These are phyloP conservation scores for Xestia xanthographa DNA, from an alignment of 2,888 invertebrate genomes.

Conservation along the genomic window DNA sequence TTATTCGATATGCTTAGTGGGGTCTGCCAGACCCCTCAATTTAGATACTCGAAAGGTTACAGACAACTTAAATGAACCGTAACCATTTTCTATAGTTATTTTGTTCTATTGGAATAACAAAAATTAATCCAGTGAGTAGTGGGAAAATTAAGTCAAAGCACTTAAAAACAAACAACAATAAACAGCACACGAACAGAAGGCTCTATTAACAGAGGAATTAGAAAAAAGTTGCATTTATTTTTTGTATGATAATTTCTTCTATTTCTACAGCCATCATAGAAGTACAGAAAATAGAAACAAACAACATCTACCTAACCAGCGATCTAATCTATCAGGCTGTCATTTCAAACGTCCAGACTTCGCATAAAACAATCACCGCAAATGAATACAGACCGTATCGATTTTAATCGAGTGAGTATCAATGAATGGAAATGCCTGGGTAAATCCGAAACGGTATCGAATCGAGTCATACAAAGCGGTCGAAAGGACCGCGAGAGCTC, in stretches of 20 bases:
- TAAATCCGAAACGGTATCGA: conserved; percentile 58
- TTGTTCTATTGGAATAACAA: neutral
- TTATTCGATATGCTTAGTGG: conserved; percentile 77
- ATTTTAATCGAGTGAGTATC: conserved; percentile 39
- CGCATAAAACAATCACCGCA: conserved; percentile 31
- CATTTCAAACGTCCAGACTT: neutral
- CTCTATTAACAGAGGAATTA: neutral
- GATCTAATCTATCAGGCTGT: neutral
- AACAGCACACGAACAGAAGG: neutral
- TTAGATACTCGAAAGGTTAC: conserved; percentile 41
- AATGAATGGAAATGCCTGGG: conserved; percentile 51
- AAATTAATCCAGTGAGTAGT: conserved; percentile 10
- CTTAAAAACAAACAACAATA: neutral
- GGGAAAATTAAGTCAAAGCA: neutral
- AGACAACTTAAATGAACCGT: conserved; percentile 31
- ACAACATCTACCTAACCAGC: neutral
- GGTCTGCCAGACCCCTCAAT: conserved; percentile 65
- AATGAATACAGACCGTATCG: conserved; percentile 38
- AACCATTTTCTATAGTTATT: conserved; percentile 28
- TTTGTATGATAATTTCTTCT: neutral
- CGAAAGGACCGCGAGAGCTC: conserved; percentile 70
- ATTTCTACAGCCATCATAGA: neutral
- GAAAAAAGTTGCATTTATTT: neutral
- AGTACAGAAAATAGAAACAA: conserved; percentile 9
- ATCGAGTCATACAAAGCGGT: conserved; percentile 60